Conservation (phyloP, 2,797 vertebrate species). For the Telmatherina bonti region DNA sequence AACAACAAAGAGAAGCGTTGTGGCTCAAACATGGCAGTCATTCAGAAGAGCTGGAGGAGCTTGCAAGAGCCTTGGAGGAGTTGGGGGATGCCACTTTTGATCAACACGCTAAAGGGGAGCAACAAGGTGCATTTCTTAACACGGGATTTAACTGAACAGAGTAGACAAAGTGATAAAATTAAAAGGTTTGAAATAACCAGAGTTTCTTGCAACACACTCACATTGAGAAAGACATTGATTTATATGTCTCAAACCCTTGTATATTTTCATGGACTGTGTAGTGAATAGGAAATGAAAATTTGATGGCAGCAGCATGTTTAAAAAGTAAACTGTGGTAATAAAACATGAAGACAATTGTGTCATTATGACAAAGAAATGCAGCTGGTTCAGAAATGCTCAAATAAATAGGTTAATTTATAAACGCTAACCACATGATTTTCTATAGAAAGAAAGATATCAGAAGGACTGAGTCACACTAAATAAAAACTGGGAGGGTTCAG, state of each 20-base stretch:
- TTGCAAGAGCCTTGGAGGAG: slow-evolving; percentile 83
- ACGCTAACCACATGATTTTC: not conserved
- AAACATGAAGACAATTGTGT: not conserved
- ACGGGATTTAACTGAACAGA: not conserved
- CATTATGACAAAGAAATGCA: not conserved
- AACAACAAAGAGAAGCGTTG: slow-evolving; percentile 80
- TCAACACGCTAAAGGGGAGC: slow-evolving; percentile 65
- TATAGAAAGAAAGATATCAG: not conserved
- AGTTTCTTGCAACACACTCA: not conserved
- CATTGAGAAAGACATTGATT: not conserved
- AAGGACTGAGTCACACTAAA: not conserved
- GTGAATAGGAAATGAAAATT: not conserved
- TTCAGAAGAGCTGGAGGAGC: slow-evolving; percentile 84
- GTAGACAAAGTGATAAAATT: not conserved
- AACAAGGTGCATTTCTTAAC: slow-evolving; percentile 46
- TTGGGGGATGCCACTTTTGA: slow-evolving; percentile 75
- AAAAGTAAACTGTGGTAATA: not conserved
- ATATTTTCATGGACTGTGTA: not conserved
- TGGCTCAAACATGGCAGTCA: slow-evolving; percentile 79
- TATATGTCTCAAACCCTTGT: not conserved
- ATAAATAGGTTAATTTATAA: not conserved
- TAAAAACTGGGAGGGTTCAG: not conserved
- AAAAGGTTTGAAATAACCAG: not conserved
- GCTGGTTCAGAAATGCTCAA: not conserved
- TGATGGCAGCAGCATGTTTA: not conserved